Conservation (phyloP, 2,797 vertebrate species). For the Notoglanidium macrostoma region DNA sequence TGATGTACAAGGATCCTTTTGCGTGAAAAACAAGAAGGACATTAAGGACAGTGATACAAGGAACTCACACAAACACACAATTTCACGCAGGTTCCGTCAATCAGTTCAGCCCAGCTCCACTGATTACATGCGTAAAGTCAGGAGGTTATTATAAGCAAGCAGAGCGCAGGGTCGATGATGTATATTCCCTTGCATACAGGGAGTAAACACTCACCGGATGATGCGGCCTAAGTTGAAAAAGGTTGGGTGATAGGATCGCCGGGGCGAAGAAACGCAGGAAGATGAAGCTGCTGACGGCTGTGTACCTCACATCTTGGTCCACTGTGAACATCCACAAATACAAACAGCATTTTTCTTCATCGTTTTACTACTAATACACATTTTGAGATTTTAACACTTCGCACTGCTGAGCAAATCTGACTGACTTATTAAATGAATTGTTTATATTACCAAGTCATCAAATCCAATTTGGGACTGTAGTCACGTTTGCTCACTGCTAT, state of each 20-base stretch:
- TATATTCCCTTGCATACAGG: neutral
- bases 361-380: neutral
- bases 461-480: neutral
- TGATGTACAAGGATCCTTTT: conserved; percentile 91
- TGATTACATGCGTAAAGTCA: neutral
- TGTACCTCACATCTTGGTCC: conserved; percentile 94
- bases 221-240: conserved; percentile 94
- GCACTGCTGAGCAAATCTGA: neutral
- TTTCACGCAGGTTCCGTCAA: neutral
- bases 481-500: neutral
- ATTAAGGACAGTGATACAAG: neutral
- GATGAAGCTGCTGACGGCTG: conserved; percentile 98
- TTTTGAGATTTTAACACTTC: neutral
- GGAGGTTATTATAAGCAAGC: neutral
- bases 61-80: neutral
- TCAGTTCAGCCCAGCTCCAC: neutral
- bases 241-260: conserved; percentile 95
- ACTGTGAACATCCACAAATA: conserved; percentile 69
- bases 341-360: neutral
- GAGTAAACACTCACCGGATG: conserved; percentile 84
- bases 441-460: neutral
- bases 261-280: conserved; percentile 98
- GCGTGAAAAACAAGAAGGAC: neutral
- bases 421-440: neutral
- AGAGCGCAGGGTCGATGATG: neutral